Evolutionary conservation across 2,113 vertebrate species (phyloP).

Genomic region (Oryzias javanicus): DNA sequence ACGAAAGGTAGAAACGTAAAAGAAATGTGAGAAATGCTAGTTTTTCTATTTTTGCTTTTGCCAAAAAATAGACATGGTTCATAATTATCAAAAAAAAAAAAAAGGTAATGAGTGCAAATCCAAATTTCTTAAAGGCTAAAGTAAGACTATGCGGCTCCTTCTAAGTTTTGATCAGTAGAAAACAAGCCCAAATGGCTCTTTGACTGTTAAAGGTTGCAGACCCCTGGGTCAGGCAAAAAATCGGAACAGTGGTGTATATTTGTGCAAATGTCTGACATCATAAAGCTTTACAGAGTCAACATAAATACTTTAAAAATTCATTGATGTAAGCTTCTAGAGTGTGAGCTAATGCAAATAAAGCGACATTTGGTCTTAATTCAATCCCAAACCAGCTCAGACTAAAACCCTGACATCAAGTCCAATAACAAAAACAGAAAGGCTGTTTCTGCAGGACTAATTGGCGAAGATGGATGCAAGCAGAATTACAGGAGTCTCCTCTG

Average conservation of each 20-base stretch:
- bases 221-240: too few relatives aligned
- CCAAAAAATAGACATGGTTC: too few relatives aligned
- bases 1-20: too few relatives aligned
- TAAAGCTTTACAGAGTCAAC: not conserved
- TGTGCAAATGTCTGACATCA: not conserved
- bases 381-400: constrained; percentile 30
- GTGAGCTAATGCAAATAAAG: constrained; percentile 17
- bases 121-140: too few relatives aligned
- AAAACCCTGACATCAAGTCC: constrained; percentile 32
- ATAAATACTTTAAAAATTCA: not conserved
- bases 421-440: constrained; percentile 19
- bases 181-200: too few relatives aligned
- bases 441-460: constrained; percentile 54
- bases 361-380: constrained; percentile 31
- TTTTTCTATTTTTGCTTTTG: too few relatives aligned
- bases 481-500: constrained; percentile 39
- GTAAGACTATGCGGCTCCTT: too few relatives aligned
- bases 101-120: too few relatives aligned
- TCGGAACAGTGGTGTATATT: not conserved
- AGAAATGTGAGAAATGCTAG: too few relatives aligned
- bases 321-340: constrained; percentile 10
- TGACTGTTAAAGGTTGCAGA: too few relatives aligned
- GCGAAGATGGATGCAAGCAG: constrained; percentile 50
- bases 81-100: too few relatives aligned
- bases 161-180: too few relatives aligned